A percentile compares a stretch with the other conserved stretches of the same genome.
phyloP scores from a whole-genome alignment of 2,888 invertebrate genomes.

The Drosophila quinaria region DNA sequence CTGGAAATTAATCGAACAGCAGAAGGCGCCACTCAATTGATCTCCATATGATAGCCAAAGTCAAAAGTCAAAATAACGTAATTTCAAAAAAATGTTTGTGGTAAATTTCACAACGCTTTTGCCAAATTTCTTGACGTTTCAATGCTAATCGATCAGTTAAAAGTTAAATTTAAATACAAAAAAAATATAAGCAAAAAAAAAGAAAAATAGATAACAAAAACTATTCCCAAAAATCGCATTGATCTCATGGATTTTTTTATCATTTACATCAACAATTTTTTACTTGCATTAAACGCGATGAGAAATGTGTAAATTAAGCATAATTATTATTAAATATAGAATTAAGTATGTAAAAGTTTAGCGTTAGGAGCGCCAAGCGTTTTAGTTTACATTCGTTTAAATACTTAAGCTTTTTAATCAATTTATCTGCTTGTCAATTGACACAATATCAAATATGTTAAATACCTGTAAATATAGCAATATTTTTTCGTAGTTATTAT shows the following conservation, averaged over 20 bases:
- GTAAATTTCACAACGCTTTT: conserved; percentile 42
- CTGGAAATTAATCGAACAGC: conserved; percentile 51
- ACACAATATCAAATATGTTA: conserved; percentile 31
- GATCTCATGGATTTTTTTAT: conserved; percentile 84
- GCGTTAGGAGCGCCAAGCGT: conserved; percentile 72
- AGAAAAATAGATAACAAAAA: conserved; percentile 74
- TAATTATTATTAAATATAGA: conserved; percentile 47
- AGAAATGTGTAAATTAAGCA: conserved; percentile 57
- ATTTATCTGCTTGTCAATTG: conserved; percentile 36
- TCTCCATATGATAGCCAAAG: conserved; percentile 77
- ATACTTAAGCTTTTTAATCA: conserved; percentile 36
- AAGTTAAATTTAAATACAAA: conserved; percentile 35
- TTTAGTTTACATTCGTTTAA: conserved; percentile 63
- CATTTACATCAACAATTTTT: conserved; percentile 71
- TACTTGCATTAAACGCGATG: conserved; percentile 65
- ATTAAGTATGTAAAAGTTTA: conserved; percentile 56
- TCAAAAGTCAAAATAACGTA: conserved; percentile 46
- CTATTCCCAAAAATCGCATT: conserved; percentile 86
- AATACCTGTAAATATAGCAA: conserved; percentile 58
- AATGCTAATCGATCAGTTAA: conserved; percentile 72
- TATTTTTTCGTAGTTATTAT: conserved; percentile 33
- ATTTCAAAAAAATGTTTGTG: conserved; percentile 32
- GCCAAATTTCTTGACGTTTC: conserved; percentile 62
- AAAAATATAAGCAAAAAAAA: conserved; percentile 38
- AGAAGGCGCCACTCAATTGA: conserved; percentile 65